Base-by-base conservation (phyloP, 1,140 invertebrate species). In the Dendroctonus valens region DNA sequence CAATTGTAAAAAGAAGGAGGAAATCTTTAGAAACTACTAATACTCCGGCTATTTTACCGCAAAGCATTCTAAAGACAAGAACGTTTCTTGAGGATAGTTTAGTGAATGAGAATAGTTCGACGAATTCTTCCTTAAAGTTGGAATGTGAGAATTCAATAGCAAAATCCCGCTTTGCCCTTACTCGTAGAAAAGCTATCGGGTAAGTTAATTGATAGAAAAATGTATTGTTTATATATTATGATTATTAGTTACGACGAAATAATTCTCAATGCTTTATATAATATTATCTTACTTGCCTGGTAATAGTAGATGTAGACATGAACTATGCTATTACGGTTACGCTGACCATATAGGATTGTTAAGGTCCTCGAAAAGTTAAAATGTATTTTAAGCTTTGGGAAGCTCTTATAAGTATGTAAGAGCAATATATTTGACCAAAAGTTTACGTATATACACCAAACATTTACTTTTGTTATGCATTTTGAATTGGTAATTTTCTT, bases 31-130 rank as follows among this genome's bases (percentile, higher is more conserved):
- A 50, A 46, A 70, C 6, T 5, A 46, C 51, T 5, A 58, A 7
- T 15, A 26, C 26, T 26, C 26, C 26, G 26, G 26, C 26, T 26
- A 26, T 26, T 26, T 52, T 54, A 48, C 77, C 75, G 5, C 72
- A 75, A 15, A 77, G 77, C 65, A 78, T 78, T 41, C 55, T 78
- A 41, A 78, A 78, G 64, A 69, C 52, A 40, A 39, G 46, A 59
- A 26, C 14, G 15, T 39, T 59, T 39, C 9, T 46, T 12, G 60
- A 68, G 15, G 51, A 62, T 53, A 42, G 40, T 6, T 57, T 57
- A 26, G 3, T 26, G 6, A 26, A 57, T 57, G 62, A 50, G 26
- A 58, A 55, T 40, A 57, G 41, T 7, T 49, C 54, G 8, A 39
- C 39, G 5, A 65, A 60, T 44, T 48, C 37, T 7, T 54, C 50